Evolutionary conservation across 2,888 invertebrate species (phyloP), one percentile per base, ranked within the genome.

Genomic region (Habroteleia sp.): DNA sequence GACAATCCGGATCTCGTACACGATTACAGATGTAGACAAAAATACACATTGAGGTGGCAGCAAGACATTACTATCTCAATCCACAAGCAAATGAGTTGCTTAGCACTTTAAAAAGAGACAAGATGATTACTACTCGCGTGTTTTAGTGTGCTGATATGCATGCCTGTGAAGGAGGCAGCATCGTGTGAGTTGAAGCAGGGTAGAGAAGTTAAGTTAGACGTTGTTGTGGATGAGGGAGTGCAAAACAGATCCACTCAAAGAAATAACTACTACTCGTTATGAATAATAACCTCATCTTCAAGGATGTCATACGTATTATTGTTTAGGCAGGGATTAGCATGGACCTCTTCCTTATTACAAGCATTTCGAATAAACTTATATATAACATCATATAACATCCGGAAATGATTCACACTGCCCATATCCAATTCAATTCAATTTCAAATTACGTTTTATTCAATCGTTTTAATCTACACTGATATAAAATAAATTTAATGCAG

Each of bases 231-330:
- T 42, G 48, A 76, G 80, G 72, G 79, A 75, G 77, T 72, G 74
- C 85, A 80, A 87, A 87, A 87, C 87, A 87, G 75, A 85, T 77
- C 85, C 87, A 87, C 85, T 87, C 87, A 85, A 86, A 87, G 86
- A 84, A 86, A 86, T 85, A 86, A 86, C 85, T 82, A 84, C 82
- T 77, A 79, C 83, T 87, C 87, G 86, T 87, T 87, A 87, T 84
- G 84, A 85, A 83, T 84, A 86, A 87, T 86, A 85, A 86, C 80
- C 83, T 80, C 80, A 79, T 77, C 80, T 79, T 86, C 87, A 84
- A 87, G 85, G 85, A 83, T 86, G 86, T 85, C 85, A 78, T 83
- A 81, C 85, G 80, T 80, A 81, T 83, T 77, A 56, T 72, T 78
- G 77, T 77, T 78, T 78, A 78, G 80, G 76, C 73, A 78, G 76